phyloP scores from a whole-genome alignment of 2,797 vertebrate genomes.

The Uromys caudimaculatus region DNA sequence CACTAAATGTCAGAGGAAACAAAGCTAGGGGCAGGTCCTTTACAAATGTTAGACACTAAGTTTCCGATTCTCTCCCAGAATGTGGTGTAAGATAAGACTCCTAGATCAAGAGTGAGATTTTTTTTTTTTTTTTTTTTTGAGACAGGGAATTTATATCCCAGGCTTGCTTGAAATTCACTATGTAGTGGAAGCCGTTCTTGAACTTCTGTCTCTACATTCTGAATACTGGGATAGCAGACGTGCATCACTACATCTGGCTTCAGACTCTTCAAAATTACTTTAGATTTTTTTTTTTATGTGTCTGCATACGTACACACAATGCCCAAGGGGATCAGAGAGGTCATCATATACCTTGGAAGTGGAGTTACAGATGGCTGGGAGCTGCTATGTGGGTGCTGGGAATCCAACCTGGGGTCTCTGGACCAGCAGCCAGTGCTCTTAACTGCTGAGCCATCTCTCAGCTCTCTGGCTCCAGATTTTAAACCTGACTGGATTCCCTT shows the following conservation, averaged over 20 bases:
- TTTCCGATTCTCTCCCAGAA: neutral
- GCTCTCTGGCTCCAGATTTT: neutral
- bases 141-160: neutral
- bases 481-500: neutral
- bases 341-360: neutral
- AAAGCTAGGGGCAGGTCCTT: neutral
- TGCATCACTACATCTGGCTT: neutral
- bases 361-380: neutral
- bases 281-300: neutral
- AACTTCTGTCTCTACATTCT: neutral
- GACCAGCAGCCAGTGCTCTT: neutral
- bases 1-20: neutral
- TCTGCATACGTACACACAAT: neutral
- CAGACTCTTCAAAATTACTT: neutral
- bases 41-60: neutral
- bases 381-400: neutral
- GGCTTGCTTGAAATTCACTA: neutral
- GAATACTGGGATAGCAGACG: neutral
- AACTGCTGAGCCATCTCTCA: neutral
- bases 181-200: neutral
- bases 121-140: neutral
- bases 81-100: neutral
- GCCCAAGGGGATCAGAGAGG: neutral
- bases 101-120: neutral
- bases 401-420: neutral